Evolutionary conservation across 2,888 invertebrate genomes (phyloP), one percentile per base, ranked within the genome.

Genomic region (Cerastis rubricosa): DNA sequence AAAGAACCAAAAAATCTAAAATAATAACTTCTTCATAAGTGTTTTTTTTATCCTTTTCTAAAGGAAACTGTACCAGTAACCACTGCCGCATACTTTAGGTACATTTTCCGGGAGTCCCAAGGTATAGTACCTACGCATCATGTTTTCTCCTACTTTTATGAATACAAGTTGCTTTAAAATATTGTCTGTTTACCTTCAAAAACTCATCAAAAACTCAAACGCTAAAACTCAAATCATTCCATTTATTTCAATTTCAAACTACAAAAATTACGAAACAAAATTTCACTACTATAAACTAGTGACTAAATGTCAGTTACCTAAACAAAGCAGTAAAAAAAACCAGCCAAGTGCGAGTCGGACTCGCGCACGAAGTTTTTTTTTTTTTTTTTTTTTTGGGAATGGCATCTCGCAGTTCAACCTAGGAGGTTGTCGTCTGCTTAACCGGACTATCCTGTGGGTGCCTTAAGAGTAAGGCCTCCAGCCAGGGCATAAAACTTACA

Each of bases 211-310:
- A n/a, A n/a, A n/a, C n/a, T n/a, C n/a, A n/a, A n/a, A n/a, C n/a
- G n/a, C n/a, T n/a, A n/a, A n/a, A n/a, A n/a, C n/a, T n/a, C n/a
- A n/a, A n/a, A 22, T 47, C 29, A 9, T 63, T 19, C 67, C 54
- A 76, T 79, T 67, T 35, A 76, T 79, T 66, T 35, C 22, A 82
- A 76, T 82, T 81, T 43, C 19, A 14, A 82, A 54, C 29, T 17
- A 29, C 6, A 43, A 76, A 67, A 63, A 63, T 49, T 2, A n/a
- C 29, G 5, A 43, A 61, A 63, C n/a, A 29, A 63, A 54, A 57
- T 57, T 57, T 49, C 1, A 25, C 29, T 8, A n/a, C 0, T 51
- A 25, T 9, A 74, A 61, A n/a, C 9, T 22, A 65, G 8, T 14
- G 14, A 43, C 54, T 45, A 54, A 61, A 54, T 69, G 47, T 29